Conservation (phyloP, 2,888 invertebrate species). For the Celastrina argiolus region DNA sequence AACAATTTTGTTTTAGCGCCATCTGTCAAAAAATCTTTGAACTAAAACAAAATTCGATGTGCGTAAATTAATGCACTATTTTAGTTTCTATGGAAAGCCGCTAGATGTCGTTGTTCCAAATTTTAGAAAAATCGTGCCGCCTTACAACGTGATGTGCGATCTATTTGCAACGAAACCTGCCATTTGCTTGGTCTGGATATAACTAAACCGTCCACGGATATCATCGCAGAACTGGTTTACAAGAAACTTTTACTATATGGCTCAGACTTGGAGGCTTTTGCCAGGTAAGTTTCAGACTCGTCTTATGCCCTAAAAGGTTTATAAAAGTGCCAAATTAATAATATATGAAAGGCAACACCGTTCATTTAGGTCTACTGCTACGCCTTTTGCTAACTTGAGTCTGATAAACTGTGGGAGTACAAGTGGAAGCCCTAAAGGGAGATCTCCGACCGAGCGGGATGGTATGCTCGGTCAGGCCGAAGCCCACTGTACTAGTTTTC, state of each 20-base stretch:
- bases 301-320: too few relatives aligned
- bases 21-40: slow-evolving; percentile 6
- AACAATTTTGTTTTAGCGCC: not conserved
- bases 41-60: not conserved
- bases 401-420: too few relatives aligned
- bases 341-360: too few relatives aligned
- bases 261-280: slow-evolving; percentile 81
- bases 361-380: too few relatives aligned
- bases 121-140: slow-evolving; percentile 78
- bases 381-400: too few relatives aligned
- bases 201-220: slow-evolving; percentile 74
- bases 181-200: slow-evolving; percentile 69
- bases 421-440: too few relatives aligned
- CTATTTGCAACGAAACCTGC: slow-evolving; percentile 76
- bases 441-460: too few relatives aligned
- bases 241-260: slow-evolving; percentile 76
- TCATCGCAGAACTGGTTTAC: slow-evolving; percentile 79
- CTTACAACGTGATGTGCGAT: slow-evolving; percentile 73
- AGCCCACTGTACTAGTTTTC: too few relatives aligned
- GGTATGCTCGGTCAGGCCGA: too few relatives aligned
- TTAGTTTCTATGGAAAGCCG: slow-evolving; percentile 3
- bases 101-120: slow-evolving; percentile 40
- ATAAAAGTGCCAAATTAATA: too few relatives aligned
- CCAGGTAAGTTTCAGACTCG: slow-evolving; percentile 70
- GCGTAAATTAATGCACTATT: not conserved